These are phyloP conservation scores for Limenitis camilla DNA, from an alignment of 2,888 invertebrate genomes.

Conservation along the genomic window DNA sequence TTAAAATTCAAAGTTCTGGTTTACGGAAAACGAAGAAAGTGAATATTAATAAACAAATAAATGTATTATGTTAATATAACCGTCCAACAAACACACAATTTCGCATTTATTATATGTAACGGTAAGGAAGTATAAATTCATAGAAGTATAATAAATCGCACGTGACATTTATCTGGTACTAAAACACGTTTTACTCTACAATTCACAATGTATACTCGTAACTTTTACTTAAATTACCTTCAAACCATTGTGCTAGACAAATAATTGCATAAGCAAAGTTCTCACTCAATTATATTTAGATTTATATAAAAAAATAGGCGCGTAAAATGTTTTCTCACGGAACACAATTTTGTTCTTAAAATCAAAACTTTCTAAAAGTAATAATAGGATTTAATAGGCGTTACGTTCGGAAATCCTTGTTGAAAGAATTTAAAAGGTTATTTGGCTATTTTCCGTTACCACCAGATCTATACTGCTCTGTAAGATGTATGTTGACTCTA, in stretches of 20 bases:
- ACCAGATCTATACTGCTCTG: no score
- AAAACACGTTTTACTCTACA: not conserved
- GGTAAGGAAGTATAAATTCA: no score
- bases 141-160: not conserved
- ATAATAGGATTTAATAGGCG: not conserved
- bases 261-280: constrained; percentile 8
- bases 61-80: no score
- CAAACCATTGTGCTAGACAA: not conserved
- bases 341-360: constrained; percentile 3
- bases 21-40: no score
- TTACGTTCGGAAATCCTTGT: no score
- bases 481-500: no score
- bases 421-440: no score
- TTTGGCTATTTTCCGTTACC: no score
- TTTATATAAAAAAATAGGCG: constrained; percentile 4
- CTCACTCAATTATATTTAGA: constrained; percentile 13
- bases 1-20: no score
- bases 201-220: not conserved
- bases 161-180: not conserved
- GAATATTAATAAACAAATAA: no score
- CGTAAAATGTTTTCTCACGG: constrained; percentile 9
- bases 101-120: no score
- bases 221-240: not conserved
- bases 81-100: no score
- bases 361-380: constrained; percentile 4